phyloP scores from a whole-genome alignment of 1,140 invertebrate genomes.

The Belonocnema kinseyi region DNA sequence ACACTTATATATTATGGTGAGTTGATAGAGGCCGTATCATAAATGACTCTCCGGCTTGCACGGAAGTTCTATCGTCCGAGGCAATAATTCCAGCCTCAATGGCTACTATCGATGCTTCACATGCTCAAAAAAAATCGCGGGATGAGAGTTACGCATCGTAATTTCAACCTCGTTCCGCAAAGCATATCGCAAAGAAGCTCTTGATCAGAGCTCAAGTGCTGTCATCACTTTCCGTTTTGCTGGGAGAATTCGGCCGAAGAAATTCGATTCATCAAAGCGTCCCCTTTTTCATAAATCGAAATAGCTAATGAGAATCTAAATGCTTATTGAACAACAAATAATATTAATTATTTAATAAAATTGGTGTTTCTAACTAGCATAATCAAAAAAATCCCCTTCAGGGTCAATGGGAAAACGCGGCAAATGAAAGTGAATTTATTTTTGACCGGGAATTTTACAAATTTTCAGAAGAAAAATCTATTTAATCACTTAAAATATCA shows the following conservation, averaged over 20 bases:
- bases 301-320: no score
- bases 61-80: slow-evolving; percentile 36
- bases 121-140: not conserved
- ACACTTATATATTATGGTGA: slow-evolving; percentile 38
- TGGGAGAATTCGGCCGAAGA: not conserved
- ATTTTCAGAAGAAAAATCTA: no score
- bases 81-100: slow-evolving; percentile 20
- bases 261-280: not conserved
- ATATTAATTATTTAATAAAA: no score
- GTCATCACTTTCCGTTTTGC: slow-evolving; percentile 13
- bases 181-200: not conserved
- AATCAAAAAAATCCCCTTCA: no score
- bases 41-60: slow-evolving; percentile 41
- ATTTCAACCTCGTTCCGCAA: slow-evolving; percentile 31
- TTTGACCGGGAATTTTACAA: no score
- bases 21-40: slow-evolving; percentile 34
- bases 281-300: no score
- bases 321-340: no score
- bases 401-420: no score
- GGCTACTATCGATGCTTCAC: slow-evolving; percentile 1
- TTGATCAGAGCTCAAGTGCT: not conserved
- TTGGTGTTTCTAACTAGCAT: no score
- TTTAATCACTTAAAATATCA: no score
- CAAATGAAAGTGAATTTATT: no score
- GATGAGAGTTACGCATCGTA: not conserved